Evolutionary conservation across 2,113 vertebrate species (phyloP).

Genomic region (western clawed frog (Xenopus tropicalis)): DNA sequence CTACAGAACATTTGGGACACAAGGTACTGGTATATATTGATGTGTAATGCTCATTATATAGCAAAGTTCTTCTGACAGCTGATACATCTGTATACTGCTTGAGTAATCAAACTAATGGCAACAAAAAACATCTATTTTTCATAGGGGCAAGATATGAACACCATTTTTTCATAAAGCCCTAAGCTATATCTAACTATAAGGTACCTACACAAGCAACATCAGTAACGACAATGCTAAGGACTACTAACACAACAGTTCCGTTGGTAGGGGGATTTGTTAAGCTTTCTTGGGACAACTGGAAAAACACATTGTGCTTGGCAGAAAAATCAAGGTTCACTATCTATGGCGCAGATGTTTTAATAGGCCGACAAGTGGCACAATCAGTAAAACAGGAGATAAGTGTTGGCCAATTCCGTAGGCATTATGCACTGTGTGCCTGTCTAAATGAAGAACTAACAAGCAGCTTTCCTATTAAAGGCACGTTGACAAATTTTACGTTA

Average conservation of each 20-base stretch:
- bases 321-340: conserved; percentile 31
- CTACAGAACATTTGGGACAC: too few species aligned
- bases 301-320: conserved; percentile 18
- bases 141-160: too few species aligned
- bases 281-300: conserved; percentile 14
- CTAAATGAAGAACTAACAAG: background rate
- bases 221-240: background rate
- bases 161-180: too few species aligned
- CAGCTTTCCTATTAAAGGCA: background rate
- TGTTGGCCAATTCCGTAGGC: conserved; percentile 23
- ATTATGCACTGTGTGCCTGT: conserved; percentile 17
- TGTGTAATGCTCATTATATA: too few species aligned
- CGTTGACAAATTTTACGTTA: too few species aligned
- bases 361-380: conserved; percentile 41
- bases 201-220: background rate
- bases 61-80: too few species aligned
- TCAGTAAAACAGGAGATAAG: conserved; percentile 36
- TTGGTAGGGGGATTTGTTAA: background rate
- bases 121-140: too few species aligned
- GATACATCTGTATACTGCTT: too few species aligned
- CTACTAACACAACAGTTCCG: too few species aligned
- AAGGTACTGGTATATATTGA: too few species aligned
- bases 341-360: conserved; percentile 42
- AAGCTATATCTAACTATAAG: too few species aligned
- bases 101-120: too few species aligned